Base-by-base conservation (phyloP, 2,888 invertebrate species). In the Cephus pygmeus region DNA sequence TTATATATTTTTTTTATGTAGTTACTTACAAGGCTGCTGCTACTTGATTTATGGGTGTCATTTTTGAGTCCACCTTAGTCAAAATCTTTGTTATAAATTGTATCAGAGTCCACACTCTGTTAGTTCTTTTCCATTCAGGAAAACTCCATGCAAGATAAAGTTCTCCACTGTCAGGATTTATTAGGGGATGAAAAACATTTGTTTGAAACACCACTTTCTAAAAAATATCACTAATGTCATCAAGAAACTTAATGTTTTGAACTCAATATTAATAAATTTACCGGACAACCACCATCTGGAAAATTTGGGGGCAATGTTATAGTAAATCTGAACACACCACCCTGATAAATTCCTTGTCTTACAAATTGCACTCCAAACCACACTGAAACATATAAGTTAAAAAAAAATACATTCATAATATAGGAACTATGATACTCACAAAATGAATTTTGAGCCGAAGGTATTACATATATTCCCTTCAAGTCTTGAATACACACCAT, bases 291-390 rank as follows among this genome's bases (percentile, higher is more conserved):
- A 80, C 95, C 94, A 91, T 96, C 95, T 35, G 98, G 99, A 92
- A 98, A 99, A 85, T 95, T 95, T 81, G 97, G 96, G 78, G 98
- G 97, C 89, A 99, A 94, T 84, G 94, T 93, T 83, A 99, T 92
- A 81, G 95, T 96, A 91, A 99, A 99, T 86, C 98, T 95, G 91
- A 98, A 98, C 77, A 98, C 94, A 80, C 97, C 98, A 83, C 97
- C 97, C 92, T 96, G 96, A 92, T 98, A 99, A 82, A 95, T 92
- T 34, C 98, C 98, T 91, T 95, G 95, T 86, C 97, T 94, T 77
- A 98, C 94, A 93, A 98, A 99, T 88, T 98, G 93, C 34, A 98
- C 96, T 83, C 98, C 98, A 93, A 96, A 96, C 98, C 98, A 98
- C 81, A 95, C 97, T 98, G 92, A 80, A 94, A 93, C 82, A 85